These are phyloP conservation scores for Saimiri boliviensis DNA, from an alignment of 2,113 vertebrate species.

Conservation along the genomic window DNA sequence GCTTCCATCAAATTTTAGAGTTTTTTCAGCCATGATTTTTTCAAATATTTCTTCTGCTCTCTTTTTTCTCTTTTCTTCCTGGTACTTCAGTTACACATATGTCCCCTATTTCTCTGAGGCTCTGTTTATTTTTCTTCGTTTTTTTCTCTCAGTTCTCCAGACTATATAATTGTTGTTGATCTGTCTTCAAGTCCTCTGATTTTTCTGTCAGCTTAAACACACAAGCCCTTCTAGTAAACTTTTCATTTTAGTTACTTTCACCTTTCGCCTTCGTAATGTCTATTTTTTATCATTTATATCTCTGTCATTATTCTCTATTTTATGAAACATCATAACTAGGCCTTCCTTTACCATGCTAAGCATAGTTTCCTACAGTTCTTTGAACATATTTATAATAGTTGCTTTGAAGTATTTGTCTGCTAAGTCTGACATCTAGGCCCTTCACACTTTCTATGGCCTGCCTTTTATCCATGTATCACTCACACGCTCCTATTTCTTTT, in stretches of 20 bases:
- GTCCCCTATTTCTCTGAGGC: background rate
- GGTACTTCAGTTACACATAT: background rate
- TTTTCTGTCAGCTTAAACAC: background rate
- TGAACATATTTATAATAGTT: background rate
- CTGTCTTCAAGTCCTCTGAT: background rate
- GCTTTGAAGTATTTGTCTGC: background rate
- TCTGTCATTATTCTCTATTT: background rate
- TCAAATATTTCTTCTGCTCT: background rate
- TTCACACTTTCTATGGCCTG: background rate
- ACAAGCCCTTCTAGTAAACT: background rate
- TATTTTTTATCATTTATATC: background rate
- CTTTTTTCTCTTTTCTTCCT: background rate
- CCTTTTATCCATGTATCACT: background rate
- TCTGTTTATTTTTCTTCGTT: background rate
- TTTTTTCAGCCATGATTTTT: background rate
- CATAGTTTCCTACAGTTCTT: background rate
- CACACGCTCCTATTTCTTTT: background rate
- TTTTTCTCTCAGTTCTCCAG: background rate
- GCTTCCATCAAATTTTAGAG: background rate
- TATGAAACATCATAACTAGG: background rate
- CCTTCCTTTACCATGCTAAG: background rate
- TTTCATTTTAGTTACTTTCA: background rate
- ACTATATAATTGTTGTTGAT: background rate
- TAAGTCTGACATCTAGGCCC: background rate
- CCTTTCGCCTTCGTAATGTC: background rate